Conservation (phyloP, 1,140 invertebrate genomes). For the Ridgeia piscesae region DNA sequence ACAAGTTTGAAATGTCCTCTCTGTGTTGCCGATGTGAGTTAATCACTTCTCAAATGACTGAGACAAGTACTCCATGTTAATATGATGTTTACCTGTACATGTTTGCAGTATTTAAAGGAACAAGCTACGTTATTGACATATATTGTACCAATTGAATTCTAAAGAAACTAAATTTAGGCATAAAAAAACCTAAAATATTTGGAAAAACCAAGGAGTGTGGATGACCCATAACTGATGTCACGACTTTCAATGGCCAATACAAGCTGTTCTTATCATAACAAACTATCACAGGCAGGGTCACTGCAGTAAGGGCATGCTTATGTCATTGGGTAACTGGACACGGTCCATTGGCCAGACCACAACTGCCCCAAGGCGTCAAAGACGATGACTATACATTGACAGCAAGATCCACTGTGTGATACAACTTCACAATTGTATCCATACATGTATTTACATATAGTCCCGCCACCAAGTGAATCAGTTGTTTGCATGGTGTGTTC, state of each 20-base stretch:
- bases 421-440: not conserved
- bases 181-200: not conserved
- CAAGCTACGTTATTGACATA: no score
- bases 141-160: no score
- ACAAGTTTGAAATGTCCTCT: no score
- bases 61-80: no score
- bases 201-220: not conserved
- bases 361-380: not conserved
- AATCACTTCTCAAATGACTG: no score
- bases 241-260: not conserved
- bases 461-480: not conserved
- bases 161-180: no score
- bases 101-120: no score
- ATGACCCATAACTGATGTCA: not conserved
- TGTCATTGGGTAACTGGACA: not conserved
- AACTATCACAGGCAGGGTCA: not conserved
- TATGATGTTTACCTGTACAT: no score
- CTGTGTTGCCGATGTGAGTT: no score
- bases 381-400: not conserved
- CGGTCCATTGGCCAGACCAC: not conserved
- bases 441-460: no score
- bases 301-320: not conserved
- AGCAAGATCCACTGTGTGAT: not conserved
- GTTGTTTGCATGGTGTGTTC: not conserved
- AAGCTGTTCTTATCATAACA: not conserved